Evolutionary conservation across 2,888 invertebrate genomes (phyloP).

Genomic region (Phalera bucephala): DNA sequence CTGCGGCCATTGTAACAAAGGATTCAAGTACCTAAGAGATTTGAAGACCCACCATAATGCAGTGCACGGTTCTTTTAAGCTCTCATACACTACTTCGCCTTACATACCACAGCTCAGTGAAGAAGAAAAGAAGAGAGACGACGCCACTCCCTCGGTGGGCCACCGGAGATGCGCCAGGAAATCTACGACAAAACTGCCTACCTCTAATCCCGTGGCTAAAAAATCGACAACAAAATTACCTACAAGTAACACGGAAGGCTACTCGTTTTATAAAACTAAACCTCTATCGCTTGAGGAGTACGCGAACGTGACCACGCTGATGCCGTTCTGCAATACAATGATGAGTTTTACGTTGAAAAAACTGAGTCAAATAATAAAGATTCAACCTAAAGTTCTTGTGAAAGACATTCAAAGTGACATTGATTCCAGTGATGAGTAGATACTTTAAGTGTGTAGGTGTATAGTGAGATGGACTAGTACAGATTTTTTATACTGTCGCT

Average conservation of each 20-base stretch:
- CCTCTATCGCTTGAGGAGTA: slow-evolving; percentile 59
- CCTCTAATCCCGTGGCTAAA: slow-evolving; percentile 43
- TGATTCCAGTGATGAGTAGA: slow-evolving; percentile 13
- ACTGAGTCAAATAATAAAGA: slow-evolving; percentile 75
- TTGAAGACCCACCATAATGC: slow-evolving; percentile 44
- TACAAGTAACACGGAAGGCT: slow-evolving; percentile 35
- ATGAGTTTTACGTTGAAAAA: slow-evolving; percentile 72
- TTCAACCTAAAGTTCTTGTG: slow-evolving; percentile 73
- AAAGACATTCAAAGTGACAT: slow-evolving; percentile 44
- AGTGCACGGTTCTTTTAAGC: slow-evolving; percentile 31
- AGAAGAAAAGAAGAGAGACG: slow-evolving; percentile 24
- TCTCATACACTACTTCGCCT: slow-evolving; percentile 32
- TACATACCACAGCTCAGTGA: slow-evolving; percentile 9
- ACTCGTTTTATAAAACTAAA: slow-evolving; percentile 76
- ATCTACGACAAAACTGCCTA: slow-evolving; percentile 60
- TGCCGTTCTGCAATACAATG: slow-evolving; percentile 78
- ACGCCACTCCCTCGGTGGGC: background rate
- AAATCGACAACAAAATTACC: slow-evolving; percentile 81
- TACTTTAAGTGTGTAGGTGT: slow-evolving; percentile 2
- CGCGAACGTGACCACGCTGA: slow-evolving; percentile 69
- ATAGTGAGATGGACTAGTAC: slow-evolving; percentile 2
- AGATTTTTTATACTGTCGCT: slow-evolving; percentile 11
- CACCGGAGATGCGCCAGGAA: slow-evolving; percentile 50
- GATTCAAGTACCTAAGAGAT: slow-evolving; percentile 43
- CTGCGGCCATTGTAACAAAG: slow-evolving; percentile 43